Evolutionary conservation across 2,113 vertebrate genomes (phyloP), one percentile per base, ranked within the genome.

Genomic region (Eubucco bourcierii): DNA sequence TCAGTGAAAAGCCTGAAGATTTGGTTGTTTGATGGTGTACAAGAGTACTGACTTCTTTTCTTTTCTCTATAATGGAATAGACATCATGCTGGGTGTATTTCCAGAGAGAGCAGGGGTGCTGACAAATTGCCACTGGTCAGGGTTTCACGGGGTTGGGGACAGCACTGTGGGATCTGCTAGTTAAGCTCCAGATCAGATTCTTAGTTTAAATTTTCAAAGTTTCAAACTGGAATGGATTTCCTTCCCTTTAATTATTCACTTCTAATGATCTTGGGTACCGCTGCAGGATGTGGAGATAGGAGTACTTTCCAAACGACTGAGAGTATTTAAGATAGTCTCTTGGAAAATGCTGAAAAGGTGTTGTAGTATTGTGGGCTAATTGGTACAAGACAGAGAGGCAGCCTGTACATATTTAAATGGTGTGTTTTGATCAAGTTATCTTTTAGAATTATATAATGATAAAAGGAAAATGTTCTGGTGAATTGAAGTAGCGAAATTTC

Each of bases 341-440:
- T 66, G 68, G 47, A 80, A 67, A 67, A 25, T 23, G 29, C 7
- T 77, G 79, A 64, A 66, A 55, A 67, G 53, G 25, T 67, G 64
- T 23, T 67, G 64, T 25, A 44, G 41, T 21, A 33, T 68, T 78
- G 65, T 4, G 2, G 63, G 53, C 15, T 88, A 92, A 84, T 93
- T 94, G 58, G 58, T 75, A 58, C 80, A 78, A 65, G 80, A 9
- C 33, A 21, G 46, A 6, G 53, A 87, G 58, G 47, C 65, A 83
- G 64, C 68, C 61, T 33, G 76, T 80, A 64, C 0, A 0, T 25
- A 27, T 90, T 81, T 61, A 81, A 92, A 16, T 46, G 50, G 37
- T 72, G 33, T 90, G 37, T 94, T 96, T 80, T 88, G 73, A 84
- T 81, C 58, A 34, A 65, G 52, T 67, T 88, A 72, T 76, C 44